These are phyloP conservation scores for Seladonia tumulorum DNA, from an alignment of 2,888 invertebrate genomes.

Conservation along the genomic window DNA sequence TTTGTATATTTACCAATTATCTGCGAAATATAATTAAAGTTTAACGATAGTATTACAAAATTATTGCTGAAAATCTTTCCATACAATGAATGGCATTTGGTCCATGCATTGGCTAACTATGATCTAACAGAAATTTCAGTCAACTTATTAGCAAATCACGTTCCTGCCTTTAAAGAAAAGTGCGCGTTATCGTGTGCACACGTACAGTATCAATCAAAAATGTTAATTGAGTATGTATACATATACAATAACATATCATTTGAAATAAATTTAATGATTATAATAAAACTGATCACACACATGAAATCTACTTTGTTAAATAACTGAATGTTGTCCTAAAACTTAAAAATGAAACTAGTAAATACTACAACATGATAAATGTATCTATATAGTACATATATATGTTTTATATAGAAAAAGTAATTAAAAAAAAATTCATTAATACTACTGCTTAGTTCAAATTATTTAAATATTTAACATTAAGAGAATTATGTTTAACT, in stretches of 20 bases:
- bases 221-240: neutral
- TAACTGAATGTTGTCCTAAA: neutral
- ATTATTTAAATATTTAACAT: neutral
- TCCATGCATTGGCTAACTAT: slow-evolving; percentile 61
- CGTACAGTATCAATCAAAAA: slow-evolving; percentile 19
- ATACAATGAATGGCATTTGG: slow-evolving; percentile 52
- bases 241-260: neutral
- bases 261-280: neutral
- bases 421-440: neutral
- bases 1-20: slow-evolving; percentile 57
- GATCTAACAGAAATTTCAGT: slow-evolving; percentile 62
- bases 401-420: neutral
- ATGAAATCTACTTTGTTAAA: neutral
- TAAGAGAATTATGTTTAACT: neutral
- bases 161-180: slow-evolving; percentile 55
- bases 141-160: slow-evolving; percentile 53
- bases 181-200: slow-evolving; percentile 42
- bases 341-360: neutral
- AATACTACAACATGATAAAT: neutral
- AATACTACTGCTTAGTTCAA: neutral
- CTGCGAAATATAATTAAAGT: slow-evolving; percentile 65
- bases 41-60: slow-evolving; percentile 49
- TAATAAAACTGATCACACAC: neutral
- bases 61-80: slow-evolving; percentile 63
- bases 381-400: neutral